These are phyloP conservation scores for Premnoplex brunnescens DNA, from an alignment of 2,797 vertebrate genomes.

Conservation along the genomic window DNA sequence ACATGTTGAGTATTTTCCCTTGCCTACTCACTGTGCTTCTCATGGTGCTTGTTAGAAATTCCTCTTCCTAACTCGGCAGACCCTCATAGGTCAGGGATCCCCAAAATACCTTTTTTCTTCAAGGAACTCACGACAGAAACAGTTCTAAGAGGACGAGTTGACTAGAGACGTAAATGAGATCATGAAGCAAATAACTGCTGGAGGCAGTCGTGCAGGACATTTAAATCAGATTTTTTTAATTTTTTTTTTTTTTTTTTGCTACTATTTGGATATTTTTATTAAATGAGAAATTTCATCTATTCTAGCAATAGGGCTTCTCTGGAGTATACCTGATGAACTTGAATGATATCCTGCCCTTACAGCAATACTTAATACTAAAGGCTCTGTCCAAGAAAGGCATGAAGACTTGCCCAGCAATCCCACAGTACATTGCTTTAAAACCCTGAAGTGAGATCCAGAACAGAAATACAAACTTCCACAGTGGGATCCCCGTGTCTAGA, in stretches of 20 bases:
- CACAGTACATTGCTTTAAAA: neutral
- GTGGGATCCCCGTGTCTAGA: rapidly evolving
- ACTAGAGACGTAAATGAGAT: neutral
- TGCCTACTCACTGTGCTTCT: neutral
- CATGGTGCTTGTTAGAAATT: neutral
- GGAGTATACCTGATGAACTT: neutral
- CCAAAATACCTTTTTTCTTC: neutral
- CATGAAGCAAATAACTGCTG: neutral
- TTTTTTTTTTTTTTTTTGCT: too few species aligned
- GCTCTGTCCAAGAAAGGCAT: neutral
- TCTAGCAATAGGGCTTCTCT: neutral
- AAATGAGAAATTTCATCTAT: neutral
- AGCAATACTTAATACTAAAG: neutral
- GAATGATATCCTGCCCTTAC: neutral
- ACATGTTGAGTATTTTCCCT: neutral
- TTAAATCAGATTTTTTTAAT: neutral
- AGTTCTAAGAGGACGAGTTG: neutral
- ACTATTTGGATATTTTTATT: neutral
- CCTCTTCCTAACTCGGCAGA: neutral
- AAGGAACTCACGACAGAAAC: neutral
- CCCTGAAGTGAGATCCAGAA: neutral
- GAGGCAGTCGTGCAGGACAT: neutral
- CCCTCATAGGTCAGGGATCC: neutral
- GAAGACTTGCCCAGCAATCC: neutral
- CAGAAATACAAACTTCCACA: neutral